Percentiles rank a stretch among this genome's conserved stretches.
Conservation (phyloP, 2,888 invertebrate genomes). For the Sepioteuthis lessoniana region DNA sequence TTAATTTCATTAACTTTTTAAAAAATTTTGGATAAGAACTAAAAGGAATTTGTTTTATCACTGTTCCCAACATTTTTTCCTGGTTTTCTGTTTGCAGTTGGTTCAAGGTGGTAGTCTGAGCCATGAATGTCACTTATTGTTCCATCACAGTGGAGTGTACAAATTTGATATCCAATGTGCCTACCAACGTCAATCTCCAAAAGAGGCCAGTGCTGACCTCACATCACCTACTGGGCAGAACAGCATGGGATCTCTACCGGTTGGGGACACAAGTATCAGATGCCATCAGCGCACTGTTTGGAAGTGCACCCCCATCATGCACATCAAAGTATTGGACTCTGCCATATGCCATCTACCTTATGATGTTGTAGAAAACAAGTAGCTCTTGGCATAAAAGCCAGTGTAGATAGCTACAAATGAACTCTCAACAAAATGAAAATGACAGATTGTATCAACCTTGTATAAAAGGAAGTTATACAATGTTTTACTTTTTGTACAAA, state of each 20-base stretch:
- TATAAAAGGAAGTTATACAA: not conserved
- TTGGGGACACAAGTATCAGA: not conserved
- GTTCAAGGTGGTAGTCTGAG: conserved; percentile 36
- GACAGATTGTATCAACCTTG: not conserved
- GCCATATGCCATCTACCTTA: not conserved
- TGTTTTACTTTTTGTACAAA: conserved; percentile 23
- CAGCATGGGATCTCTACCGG: not conserved
- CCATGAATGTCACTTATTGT: conserved; percentile 12
- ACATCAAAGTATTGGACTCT: conserved; percentile 37
- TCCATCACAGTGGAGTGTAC: conserved; percentile 42
- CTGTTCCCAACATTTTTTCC: not conserved
- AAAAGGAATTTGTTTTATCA: not conserved
- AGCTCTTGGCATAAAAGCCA: not conserved
- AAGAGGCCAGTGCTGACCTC: not conserved
- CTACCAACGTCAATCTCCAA: conserved; percentile 39
- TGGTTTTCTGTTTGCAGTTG: not conserved
- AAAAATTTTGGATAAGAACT: too few relatives aligned
- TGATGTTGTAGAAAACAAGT: conserved; percentile 16
- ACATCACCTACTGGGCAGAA: not conserved
- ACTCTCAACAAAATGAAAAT: not conserved
- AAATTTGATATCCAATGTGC: conserved; percentile 47
- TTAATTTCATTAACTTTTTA: too few relatives aligned
- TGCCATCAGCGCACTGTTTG: not conserved
- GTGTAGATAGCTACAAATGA: not conserved
- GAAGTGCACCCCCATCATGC: conserved; percentile 42